A percentile compares a stretch with the other conserved stretches of the same genome.
phyloP scores from a whole-genome alignment of 2,113 vertebrate species.

The Oncorhynchus kisutch region DNA sequence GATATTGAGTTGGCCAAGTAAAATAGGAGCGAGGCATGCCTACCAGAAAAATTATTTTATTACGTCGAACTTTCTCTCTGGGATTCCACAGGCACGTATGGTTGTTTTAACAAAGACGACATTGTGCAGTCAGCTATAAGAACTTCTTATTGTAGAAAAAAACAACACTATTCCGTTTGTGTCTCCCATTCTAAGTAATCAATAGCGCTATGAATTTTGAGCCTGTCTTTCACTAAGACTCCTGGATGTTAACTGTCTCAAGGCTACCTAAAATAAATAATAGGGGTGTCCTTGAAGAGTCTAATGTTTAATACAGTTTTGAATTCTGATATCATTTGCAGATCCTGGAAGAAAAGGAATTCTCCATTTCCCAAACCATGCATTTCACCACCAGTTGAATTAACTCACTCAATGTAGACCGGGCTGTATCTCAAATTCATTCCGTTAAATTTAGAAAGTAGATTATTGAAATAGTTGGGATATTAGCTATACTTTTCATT shows the following conservation, averaged over 20 bases:
- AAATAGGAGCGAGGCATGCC: slow-evolving; percentile 31
- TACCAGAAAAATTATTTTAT: slow-evolving; percentile 39
- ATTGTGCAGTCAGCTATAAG: slow-evolving; percentile 31
- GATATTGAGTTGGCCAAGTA: slow-evolving; percentile 32
- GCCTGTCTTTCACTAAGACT: not conserved
- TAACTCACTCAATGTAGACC: not conserved
- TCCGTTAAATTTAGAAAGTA: not conserved
- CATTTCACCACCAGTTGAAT: not conserved
- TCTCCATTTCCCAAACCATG: not conserved
- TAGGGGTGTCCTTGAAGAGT: slow-evolving; percentile 16
- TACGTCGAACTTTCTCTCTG: slow-evolving; percentile 12
- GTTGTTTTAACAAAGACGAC: slow-evolving; percentile 37
- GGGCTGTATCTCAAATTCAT: not conserved
- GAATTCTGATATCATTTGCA: slow-evolving; percentile 24
- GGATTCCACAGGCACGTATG: slow-evolving; percentile 19
- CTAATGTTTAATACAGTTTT: slow-evolving; percentile 13
- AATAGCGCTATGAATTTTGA: slow-evolving; percentile 14
- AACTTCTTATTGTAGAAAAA: not conserved
- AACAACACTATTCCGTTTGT: not conserved
- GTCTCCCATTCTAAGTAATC: not conserved
- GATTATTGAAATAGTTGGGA: too few species aligned
- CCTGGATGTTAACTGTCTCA: slow-evolving; percentile 1
- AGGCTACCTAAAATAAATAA: not conserved
- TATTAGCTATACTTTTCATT: not conserved
- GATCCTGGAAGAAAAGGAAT: slow-evolving; percentile 1